These are phyloP conservation scores for Erebia aethiops DNA, from an alignment of 2,888 invertebrate genomes.

Conservation along the genomic window DNA sequence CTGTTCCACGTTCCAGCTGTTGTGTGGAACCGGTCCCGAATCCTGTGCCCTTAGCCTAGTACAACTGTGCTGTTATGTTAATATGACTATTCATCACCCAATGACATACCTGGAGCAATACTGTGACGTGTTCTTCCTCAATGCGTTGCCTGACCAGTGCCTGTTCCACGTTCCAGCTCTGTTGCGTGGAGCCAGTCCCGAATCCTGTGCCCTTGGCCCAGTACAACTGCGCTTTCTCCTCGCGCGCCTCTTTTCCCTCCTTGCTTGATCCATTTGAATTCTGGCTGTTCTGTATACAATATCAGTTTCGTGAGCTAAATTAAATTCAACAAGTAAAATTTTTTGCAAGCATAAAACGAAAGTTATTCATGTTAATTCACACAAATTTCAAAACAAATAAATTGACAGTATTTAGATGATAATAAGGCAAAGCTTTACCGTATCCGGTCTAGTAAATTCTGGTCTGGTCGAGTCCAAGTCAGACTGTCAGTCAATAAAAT, in stretches of 20 bases:
- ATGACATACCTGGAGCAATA: slow-evolving; percentile 84
- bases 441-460: no score
- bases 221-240: slow-evolving; percentile 87
- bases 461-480: no score
- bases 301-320: not conserved
- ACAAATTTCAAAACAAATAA: no score
- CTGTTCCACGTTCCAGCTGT: slow-evolving; percentile 98
- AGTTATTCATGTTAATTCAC: not conserved
- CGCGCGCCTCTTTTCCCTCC: slow-evolving; percentile 71
- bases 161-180: slow-evolving; percentile 98
- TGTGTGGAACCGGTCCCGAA: slow-evolving; percentile 98
- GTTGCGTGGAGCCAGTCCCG: slow-evolving; percentile 97
- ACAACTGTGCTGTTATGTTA: slow-evolving; percentile 83
- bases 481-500: no score
- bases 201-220: slow-evolving; percentile 99
- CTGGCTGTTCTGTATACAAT: slow-evolving; percentile 63
- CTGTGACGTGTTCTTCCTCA: slow-evolving; percentile 97
- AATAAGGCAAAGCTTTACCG: no score
- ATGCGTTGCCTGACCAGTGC: slow-evolving; percentile 94
- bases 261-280: slow-evolving; percentile 71
- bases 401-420: no score
- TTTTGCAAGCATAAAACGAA: not conserved
- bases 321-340: not conserved
- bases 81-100: no score
- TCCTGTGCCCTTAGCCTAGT: slow-evolving; percentile 98